Evolutionary conservation across 35 echinoderm and acorn worm genomes (phyloP).

Genomic region (Apostichopus californicus): DNA sequence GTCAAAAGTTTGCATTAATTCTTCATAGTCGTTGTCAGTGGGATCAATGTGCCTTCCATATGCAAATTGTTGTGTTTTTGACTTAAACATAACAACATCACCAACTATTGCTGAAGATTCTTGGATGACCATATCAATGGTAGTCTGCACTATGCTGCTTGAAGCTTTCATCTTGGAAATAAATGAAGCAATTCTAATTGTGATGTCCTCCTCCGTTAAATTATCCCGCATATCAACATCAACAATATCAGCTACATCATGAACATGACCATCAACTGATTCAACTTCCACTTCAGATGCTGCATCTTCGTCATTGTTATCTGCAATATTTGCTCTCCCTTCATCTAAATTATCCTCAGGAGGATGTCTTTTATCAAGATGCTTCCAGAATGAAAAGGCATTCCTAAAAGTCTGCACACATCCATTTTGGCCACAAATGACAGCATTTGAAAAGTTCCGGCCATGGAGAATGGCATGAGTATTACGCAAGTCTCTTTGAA

Average conservation of each 20-base stretch:
- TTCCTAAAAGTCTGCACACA: not conserved
- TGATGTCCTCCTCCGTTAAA: not conserved
- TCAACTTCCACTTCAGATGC: not conserved
- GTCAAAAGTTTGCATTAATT: slow-evolving; percentile 7
- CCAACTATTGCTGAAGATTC: not conserved
- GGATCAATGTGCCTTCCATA: not conserved
- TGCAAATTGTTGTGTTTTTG: not conserved
- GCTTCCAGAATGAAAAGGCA: not conserved
- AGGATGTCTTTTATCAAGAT: not conserved
- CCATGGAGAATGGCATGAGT: not conserved
- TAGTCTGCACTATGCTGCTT: slow-evolving; percentile 56
- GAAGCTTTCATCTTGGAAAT: slow-evolving; percentile 32
- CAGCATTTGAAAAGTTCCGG: not conserved
- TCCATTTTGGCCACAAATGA: not conserved
- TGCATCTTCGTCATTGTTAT: not conserved
- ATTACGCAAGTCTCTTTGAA: not conserved
- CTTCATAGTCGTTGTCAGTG: not conserved
- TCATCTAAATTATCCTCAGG: not conserved
- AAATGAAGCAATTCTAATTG: not conserved
- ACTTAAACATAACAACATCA: not conserved
- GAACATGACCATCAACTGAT: not conserved
- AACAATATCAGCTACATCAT: not conserved
- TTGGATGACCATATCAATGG: not conserved
- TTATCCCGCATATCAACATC: slow-evolving; percentile 2
- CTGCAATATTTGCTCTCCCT: not conserved